Conservation (phyloP, 23 tunicate species). For the Clavelina lepadiformis region DNA sequence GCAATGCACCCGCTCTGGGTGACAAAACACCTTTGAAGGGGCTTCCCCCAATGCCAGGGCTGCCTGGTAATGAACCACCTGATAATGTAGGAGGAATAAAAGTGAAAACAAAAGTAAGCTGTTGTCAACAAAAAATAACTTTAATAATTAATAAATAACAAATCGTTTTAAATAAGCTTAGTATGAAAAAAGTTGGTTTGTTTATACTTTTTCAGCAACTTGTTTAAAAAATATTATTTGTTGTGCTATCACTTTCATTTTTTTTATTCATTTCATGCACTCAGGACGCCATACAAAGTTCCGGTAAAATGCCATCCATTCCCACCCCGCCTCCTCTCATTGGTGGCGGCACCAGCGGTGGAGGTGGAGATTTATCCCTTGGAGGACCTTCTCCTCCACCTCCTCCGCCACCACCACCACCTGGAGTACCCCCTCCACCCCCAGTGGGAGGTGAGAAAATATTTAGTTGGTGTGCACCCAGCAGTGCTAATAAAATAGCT, state of each 20-base stretch:
- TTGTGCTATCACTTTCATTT: neutral
- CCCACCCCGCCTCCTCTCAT: slow-evolving; percentile 15
- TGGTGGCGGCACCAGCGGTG: neutral
- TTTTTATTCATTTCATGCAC: neutral
- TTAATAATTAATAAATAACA: too few relatives aligned
- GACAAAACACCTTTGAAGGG: neutral
- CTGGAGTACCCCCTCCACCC: slow-evolving; percentile 27
- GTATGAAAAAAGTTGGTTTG: too few relatives aligned
- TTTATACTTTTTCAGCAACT: too few relatives aligned
- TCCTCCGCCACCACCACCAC: slow-evolving; percentile 57
- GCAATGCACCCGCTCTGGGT: too few relatives aligned
- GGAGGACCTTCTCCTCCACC: slow-evolving; percentile 26
- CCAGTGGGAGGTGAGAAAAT: too few relatives aligned
- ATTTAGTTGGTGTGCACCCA: too few relatives aligned
- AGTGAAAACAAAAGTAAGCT: slow-evolving; percentile 27
- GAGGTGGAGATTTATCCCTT: slow-evolving; percentile 1
- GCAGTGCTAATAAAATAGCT: too few relatives aligned
- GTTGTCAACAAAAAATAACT: too few relatives aligned
- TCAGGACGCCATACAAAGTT: too few relatives aligned
- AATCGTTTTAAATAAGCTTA: too few relatives aligned
- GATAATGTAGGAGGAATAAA: slow-evolving; percentile 14
- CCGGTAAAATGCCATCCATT: neutral
- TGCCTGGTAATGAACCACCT: slow-evolving; percentile 1
- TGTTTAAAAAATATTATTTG: neutral
- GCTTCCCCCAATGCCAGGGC: slow-evolving; percentile 9